These are phyloP conservation scores for Idaea aversata DNA, from an alignment of 2,888 invertebrate species.

Conservation along the genomic window DNA sequence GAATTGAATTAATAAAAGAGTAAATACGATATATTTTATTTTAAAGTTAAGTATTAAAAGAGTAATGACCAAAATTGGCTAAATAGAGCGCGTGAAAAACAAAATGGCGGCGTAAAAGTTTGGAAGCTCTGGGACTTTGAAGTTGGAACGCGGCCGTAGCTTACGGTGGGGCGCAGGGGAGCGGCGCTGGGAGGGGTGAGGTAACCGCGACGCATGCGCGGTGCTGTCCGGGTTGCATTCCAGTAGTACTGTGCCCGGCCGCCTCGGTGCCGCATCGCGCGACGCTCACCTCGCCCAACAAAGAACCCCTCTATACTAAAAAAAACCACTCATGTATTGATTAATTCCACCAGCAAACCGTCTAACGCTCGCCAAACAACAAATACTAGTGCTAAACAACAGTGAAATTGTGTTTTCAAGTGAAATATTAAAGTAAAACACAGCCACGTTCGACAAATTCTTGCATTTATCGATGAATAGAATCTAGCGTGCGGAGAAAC, in stretches of 20 bases:
- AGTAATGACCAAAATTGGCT: background rate
- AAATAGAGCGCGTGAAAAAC: slow-evolving; percentile 7
- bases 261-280: slow-evolving; percentile 56
- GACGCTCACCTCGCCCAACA: slow-evolving; percentile 65
- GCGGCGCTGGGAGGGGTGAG: slow-evolving; percentile 30
- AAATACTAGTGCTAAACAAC: slow-evolving; percentile 36
- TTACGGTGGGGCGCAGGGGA: slow-evolving; percentile 31
- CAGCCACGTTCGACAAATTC: slow-evolving; percentile 77
- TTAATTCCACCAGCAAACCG: slow-evolving; percentile 70
- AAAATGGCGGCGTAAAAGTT: slow-evolving; percentile 40
- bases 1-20: background rate
- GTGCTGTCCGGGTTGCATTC: slow-evolving; percentile 66
- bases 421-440: slow-evolving; percentile 38
- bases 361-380: slow-evolving; percentile 45
- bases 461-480: slow-evolving; percentile 78
- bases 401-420: slow-evolving; percentile 44
- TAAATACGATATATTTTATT: background rate
- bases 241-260: slow-evolving; percentile 72
- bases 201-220: slow-evolving; percentile 68
- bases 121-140: slow-evolving; percentile 9
- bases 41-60: background rate
- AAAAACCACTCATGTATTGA: slow-evolving; percentile 79
- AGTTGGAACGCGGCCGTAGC: slow-evolving; percentile 63
- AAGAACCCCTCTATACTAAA: slow-evolving; percentile 78
- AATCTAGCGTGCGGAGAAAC: slow-evolving; percentile 73